Percentiles rank a stretch among this genome's conserved stretches.
Conservation (phyloP, 2,113 vertebrate species). For the Archocentrus centrarchus region DNA sequence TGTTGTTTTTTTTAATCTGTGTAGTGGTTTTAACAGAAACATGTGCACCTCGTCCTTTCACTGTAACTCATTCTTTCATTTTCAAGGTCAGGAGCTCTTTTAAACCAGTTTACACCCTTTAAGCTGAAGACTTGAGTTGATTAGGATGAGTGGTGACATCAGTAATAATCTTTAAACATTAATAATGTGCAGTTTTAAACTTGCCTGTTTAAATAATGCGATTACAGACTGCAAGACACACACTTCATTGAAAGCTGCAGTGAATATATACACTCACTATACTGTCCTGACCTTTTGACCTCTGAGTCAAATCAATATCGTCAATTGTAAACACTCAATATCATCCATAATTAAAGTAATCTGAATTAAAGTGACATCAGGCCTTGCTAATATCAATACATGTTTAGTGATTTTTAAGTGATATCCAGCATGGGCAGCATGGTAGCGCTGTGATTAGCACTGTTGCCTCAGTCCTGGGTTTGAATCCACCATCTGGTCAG, state of each 20-base stretch:
- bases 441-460: too few species aligned
- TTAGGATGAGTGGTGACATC: neutral
- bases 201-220: neutral
- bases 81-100: neutral
- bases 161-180: neutral
- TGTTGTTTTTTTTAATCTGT: neutral
- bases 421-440: too few species aligned
- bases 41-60: neutral
- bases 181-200: neutral
- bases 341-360: constrained; percentile 27
- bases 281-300: constrained; percentile 33
- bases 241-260: neutral
- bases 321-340: constrained; percentile 38
- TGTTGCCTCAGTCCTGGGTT: too few species aligned
- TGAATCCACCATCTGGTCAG: too few species aligned
- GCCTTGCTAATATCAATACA: neutral
- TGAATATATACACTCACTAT: neutral
- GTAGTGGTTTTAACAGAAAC: neutral
- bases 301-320: constrained; percentile 19
- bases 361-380: constrained; percentile 13
- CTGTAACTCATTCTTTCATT: neutral
- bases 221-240: neutral
- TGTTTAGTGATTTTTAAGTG: neutral
- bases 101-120: neutral
- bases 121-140: neutral